Conservation (phyloP, 1,140 invertebrate species). For the Heterodera schachtii region DNA sequence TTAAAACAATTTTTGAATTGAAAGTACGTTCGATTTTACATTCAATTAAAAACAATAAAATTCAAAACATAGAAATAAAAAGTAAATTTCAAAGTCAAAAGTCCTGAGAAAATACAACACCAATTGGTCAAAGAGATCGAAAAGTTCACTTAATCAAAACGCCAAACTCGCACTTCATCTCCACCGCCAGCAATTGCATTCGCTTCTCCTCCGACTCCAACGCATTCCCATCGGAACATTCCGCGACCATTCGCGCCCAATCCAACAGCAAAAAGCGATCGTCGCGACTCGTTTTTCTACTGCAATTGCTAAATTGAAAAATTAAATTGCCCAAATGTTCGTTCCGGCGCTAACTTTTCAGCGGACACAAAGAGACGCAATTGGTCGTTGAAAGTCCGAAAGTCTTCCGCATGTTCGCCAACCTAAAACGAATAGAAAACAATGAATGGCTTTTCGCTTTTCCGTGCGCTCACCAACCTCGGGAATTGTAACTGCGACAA, state of each 20-base stretch:
- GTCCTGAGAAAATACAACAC: no score
- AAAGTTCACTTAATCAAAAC: conserved; percentile 1
- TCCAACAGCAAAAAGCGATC: conserved; percentile 12
- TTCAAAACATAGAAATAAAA: no score
- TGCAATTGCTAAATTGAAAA: not conserved
- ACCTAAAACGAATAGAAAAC: not conserved
- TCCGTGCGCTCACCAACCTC: not conserved
- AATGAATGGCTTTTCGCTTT: not conserved
- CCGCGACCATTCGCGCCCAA: conserved; percentile 9
- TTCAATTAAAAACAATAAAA: no score
- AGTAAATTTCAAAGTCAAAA: no score
- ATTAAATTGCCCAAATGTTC: no score
- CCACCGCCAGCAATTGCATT: not conserved
- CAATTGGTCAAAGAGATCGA: not conserved
- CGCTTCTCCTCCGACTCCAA: conserved; percentile 1
- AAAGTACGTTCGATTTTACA: no score
- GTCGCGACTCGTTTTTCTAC: not conserved
- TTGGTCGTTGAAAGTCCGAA: conserved; percentile 6
- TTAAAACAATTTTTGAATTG: not conserved
- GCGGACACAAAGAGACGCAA: not conserved
- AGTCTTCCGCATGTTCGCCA: not conserved
- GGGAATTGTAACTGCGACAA: conserved; percentile 19
- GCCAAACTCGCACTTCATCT: conserved; percentile 1
- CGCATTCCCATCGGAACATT: not conserved
- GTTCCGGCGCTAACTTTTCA: not conserved